Evolutionary conservation across 2,113 vertebrate genomes (phyloP), one percentile per base, ranked within the genome.

Genomic region (Bothrops jararaca): DNA sequence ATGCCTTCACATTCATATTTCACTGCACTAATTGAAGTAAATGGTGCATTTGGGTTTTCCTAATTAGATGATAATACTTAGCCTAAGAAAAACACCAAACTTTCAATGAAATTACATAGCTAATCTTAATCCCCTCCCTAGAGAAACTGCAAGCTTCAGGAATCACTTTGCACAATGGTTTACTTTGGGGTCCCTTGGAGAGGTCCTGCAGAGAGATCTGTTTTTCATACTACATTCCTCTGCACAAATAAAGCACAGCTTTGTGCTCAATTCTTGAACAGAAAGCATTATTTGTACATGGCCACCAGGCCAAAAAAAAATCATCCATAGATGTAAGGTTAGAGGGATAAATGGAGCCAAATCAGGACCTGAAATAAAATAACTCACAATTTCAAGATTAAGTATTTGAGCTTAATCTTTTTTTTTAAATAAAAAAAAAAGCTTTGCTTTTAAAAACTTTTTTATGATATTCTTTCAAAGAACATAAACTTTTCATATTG

Each of bases 41-140:
- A 94, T 93, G 94, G 24, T 9, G 90, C 93, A 95, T 93, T 96
- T 96, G 95, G 95, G 94, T 95, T 90, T 94, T 92, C 94, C 94
- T 94, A 97, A 97, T 97, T 93, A 96, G 92, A 96, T 90, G 95
- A 95, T 92, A 93, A 92, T 89, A 93, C 95, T 97, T 98, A 98
- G 98, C 98, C 96, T 96, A 98, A 98, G 97, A 98, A 98, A 95
- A 97, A 98, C 96, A 98, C 98, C 97, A n/a, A 87, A 97, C 97
- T 97, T 96, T 97, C 96, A 29, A 96, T 96, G 97, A 97, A 96
- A 96, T 97, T 97, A 98, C 97, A 97, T 94, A 94, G 94, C 96
- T 97, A 96, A 97, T 98, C 98, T 97, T 96, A 96, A 95, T 96
- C 97, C 97, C 94, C 97, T 98, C 97, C 97, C 97, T 93, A 93